These are phyloP conservation scores for Orientallactaga sibirica DNA, from an alignment of 2,797 vertebrate genomes.

Conservation along the genomic window DNA sequence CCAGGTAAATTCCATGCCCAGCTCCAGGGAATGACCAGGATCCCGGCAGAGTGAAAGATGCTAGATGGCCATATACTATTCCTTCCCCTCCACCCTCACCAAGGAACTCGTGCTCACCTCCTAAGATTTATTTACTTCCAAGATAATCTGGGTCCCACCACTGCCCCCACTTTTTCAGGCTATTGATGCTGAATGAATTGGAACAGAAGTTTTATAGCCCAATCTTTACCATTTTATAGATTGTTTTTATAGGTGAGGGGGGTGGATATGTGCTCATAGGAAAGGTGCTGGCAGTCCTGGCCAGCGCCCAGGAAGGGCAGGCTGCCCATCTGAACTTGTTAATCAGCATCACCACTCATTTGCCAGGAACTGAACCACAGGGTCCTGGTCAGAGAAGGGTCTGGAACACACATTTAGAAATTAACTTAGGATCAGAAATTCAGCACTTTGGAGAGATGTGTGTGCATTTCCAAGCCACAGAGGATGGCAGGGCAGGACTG, in stretches of 20 bases:
- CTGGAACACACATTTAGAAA: constrained; percentile 70
- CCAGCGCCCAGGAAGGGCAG: constrained; percentile 30
- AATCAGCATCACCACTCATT: constrained; percentile 32
- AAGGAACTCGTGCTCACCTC: constrained; percentile 45
- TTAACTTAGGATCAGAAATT: constrained; percentile 79
- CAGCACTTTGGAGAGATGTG: constrained; percentile 81
- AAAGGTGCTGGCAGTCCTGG: constrained; percentile 49
- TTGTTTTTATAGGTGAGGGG: constrained; percentile 72
- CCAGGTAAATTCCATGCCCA: not conserved
- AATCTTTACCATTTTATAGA: constrained; percentile 87
- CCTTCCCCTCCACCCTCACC: not conserved
- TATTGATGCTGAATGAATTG: constrained; percentile 87
- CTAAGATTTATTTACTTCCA: constrained; percentile 78
- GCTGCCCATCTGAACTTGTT: constrained; percentile 79
- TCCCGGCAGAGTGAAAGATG: not conserved
- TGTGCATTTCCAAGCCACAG: constrained; percentile 64
- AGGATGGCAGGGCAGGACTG: constrained; percentile 36
- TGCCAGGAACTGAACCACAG: constrained; percentile 48
- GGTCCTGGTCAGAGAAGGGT: constrained; percentile 49
- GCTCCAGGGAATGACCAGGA: not conserved
- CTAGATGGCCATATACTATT: not conserved
- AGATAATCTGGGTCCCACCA: constrained; percentile 79
- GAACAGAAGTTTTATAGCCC: constrained; percentile 85
- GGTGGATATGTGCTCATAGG: constrained; percentile 60
- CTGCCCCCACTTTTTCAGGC: constrained; percentile 86